Evolutionary conservation across 2,888 invertebrate genomes (phyloP).

Genomic region (Alentia gelatinosa): DNA sequence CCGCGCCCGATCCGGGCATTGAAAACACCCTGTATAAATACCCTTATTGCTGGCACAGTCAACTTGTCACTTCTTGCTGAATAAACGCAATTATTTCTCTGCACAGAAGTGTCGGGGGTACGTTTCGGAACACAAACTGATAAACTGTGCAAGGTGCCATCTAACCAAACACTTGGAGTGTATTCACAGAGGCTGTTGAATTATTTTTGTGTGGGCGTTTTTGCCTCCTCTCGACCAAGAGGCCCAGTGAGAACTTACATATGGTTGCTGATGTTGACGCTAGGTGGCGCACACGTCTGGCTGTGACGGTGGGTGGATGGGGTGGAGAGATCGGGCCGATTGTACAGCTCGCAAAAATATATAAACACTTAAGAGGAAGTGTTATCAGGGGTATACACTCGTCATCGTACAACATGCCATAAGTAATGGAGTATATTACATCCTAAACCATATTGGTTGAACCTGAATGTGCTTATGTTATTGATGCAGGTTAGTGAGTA

Average conservation of each 20-base stretch:
- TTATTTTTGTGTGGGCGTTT: neutral
- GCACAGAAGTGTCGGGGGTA: neutral
- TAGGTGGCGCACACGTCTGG: neutral
- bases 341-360: no score
- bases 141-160: neutral
- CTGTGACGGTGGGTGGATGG: neutral
- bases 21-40: neutral
- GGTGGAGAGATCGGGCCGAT: no score
- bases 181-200: neutral
- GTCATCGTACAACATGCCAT: no score
- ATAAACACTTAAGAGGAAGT: no score
- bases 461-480: no score
- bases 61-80: neutral
- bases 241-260: neutral
- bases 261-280: neutral
- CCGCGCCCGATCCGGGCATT: no score
- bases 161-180: neutral
- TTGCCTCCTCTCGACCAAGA: neutral
- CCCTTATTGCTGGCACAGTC: neutral
- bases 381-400: no score
- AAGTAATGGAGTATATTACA: no score
- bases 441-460: no score
- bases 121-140: neutral
- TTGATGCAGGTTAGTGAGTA: no score
- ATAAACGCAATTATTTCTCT: conserved; percentile 11